A percentile compares a stretch with the other conserved stretches of the same genome.
Evolutionary conservation across 1,140 invertebrate genomes (phyloP).

Genomic region (Cydia amplana): DNA sequence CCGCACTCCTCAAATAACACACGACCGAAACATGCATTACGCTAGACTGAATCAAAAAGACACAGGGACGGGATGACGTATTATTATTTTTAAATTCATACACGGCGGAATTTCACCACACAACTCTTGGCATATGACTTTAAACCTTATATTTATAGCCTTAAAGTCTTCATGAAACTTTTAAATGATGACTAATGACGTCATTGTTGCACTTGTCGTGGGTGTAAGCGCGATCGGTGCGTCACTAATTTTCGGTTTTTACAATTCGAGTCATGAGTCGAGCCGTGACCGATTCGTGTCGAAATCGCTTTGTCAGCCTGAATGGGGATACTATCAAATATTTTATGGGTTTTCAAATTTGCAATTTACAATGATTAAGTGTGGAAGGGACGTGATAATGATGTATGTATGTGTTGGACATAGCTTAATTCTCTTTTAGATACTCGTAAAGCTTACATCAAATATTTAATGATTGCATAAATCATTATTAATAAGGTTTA

Average conservation of each 20-base stretch:
- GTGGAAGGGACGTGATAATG: background rate
- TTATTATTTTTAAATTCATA: slow-evolving; percentile 77
- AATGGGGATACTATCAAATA: slow-evolving; percentile 27
- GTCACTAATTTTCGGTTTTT: slow-evolving; percentile 69
- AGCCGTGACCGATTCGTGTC: slow-evolving; percentile 46
- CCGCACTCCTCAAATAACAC: slow-evolving; percentile 66
- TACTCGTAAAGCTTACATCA: background rate
- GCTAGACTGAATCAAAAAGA: slow-evolving; percentile 71
- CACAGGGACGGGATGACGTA: slow-evolving; percentile 68
- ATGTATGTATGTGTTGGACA: slow-evolving; percentile 5
- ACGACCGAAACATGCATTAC: slow-evolving; percentile 62
- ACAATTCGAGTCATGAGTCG: slow-evolving; percentile 63
- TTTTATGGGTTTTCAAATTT: slow-evolving; percentile 30
- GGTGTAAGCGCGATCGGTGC: slow-evolving; percentile 62
- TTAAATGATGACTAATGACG: slow-evolving; percentile 51
- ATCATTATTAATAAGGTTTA: no score
- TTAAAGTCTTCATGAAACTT: slow-evolving; percentile 38
- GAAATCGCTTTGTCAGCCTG: slow-evolving; percentile 41
- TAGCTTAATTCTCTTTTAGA: background rate
- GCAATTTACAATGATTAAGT: slow-evolving; percentile 25
- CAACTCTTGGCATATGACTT: background rate
- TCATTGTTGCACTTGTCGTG: slow-evolving; percentile 70
- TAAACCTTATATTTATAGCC: slow-evolving; percentile 35
- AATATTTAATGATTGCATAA: no score
- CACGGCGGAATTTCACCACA: slow-evolving; percentile 48